Conservation (phyloP, 2,797 vertebrate genomes). For the Ispidina lecontei region DNA sequence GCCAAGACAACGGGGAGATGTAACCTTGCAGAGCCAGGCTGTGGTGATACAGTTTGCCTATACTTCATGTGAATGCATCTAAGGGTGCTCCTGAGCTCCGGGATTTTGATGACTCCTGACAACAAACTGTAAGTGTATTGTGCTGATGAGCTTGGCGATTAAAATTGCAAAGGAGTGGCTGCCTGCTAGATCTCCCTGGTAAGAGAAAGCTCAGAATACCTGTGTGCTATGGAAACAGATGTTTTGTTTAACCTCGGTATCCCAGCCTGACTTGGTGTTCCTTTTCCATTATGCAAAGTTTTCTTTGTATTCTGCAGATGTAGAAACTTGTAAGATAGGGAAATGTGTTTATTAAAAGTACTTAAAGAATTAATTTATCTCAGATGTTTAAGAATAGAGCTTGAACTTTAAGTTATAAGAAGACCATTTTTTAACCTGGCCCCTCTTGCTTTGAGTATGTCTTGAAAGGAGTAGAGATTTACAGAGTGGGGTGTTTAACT, state of each 20-base stretch:
- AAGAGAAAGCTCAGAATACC: background rate
- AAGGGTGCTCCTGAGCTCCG: background rate
- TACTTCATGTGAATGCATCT: rapidly evolving
- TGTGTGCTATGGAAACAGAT: background rate
- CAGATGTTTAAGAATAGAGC: background rate
- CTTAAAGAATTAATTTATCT: background rate
- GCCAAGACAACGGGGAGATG: rapidly evolving
- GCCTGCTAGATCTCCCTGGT: background rate
- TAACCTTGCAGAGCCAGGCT: rapidly evolving
- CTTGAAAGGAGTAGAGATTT: background rate
- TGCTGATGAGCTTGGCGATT: background rate
- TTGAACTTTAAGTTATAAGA: background rate
- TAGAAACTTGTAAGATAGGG: background rate
- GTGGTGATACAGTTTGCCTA: rapidly evolving
- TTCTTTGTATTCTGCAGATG: background rate
- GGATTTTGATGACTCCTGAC: background rate
- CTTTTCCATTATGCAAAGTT: background rate
- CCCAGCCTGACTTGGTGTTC: background rate
- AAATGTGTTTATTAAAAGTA: background rate
- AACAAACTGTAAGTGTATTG: background rate
- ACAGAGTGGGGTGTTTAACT: background rate
- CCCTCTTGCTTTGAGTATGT: background rate
- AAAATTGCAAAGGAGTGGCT: background rate
- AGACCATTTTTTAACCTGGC: background rate
- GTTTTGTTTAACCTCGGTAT: background rate